A percentile compares a stretch with the other conserved stretches of the same genome.
These are phyloP conservation scores for Drymodes brunneopygia DNA, from an alignment of 2,113 vertebrate genomes.

Conservation along the genomic window DNA sequence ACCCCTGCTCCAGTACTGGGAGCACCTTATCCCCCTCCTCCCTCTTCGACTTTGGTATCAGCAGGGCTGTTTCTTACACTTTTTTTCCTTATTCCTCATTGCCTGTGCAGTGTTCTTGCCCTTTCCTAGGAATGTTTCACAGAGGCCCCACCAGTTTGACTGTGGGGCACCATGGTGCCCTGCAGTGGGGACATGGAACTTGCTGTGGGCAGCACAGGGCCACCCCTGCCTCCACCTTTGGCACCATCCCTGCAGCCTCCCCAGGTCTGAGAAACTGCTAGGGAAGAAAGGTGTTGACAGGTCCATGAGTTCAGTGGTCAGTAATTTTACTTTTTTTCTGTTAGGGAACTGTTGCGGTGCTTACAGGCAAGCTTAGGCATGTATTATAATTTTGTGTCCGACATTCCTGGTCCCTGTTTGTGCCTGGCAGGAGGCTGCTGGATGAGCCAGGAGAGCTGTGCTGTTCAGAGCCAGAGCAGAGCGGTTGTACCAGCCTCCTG, in stretches of 20 bases:
- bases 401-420: neutral
- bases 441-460: neutral
- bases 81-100: neutral
- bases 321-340: neutral
- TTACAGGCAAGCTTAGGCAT: neutral
- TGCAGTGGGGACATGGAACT: neutral
- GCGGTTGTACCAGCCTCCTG: neutral
- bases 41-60: accelerated
- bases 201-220: neutral
- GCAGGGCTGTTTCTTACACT: neutral
- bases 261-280: neutral
- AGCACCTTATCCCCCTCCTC: neutral
- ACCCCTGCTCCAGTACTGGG: accelerated
- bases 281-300: neutral
- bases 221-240: neutral
- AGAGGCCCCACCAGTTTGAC: neutral
- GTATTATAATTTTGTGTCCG: neutral
- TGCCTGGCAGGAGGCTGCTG: neutral
- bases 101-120: neutral
- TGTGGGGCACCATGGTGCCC: accelerated
- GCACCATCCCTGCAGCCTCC: neutral
- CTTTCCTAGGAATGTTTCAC: neutral
- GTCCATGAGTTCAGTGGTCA: neutral
- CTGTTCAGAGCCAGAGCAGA: neutral
- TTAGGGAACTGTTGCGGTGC: neutral